Evolutionary conservation across 2,797 vertebrate genomes (phyloP).

Genomic region (Microcaecilia unicolor): DNA sequence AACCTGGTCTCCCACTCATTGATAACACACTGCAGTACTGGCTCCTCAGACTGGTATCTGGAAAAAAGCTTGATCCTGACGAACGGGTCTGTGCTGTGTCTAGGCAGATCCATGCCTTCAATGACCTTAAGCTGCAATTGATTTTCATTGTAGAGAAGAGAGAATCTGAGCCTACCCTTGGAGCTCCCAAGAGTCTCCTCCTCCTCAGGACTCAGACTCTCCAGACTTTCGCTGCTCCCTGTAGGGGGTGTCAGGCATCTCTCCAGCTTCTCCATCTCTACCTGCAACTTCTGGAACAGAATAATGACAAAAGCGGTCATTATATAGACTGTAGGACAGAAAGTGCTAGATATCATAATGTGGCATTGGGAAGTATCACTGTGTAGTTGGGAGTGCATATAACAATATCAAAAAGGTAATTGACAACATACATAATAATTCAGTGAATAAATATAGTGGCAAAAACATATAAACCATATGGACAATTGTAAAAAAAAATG

Average conservation of each 20-base stretch:
- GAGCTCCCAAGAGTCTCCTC: neutral
- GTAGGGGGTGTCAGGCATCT: conserved; percentile 25
- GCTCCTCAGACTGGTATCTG: neutral
- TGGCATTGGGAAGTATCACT: accelerated
- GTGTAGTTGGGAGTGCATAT: neutral
- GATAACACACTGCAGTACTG: conserved; percentile 39
- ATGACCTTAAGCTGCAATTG: conserved; percentile 51
- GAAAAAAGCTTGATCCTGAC: conserved; percentile 42
- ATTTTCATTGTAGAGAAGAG: conserved; percentile 44
- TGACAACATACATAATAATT: too few relatives aligned
- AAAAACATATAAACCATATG: too few relatives aligned
- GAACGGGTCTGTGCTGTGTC: conserved; percentile 28
- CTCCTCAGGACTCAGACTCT: neutral
- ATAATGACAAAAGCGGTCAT: neutral
- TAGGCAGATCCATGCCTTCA: conserved; percentile 40
- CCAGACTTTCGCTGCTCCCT: neutral
- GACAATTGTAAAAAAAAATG: too few relatives aligned
- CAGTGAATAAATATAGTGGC: too few relatives aligned
- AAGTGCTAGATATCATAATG: too few relatives aligned
- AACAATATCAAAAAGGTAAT: too few relatives aligned
- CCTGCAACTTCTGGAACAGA: conserved; percentile 17
- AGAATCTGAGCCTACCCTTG: conserved; percentile 44
- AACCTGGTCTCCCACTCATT: conserved; percentile 51
- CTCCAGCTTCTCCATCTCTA: conserved; percentile 20
- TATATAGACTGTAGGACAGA: neutral